Percentiles rank a stretch among this genome's conserved stretches.
Conservation (phyloP, 2,113 vertebrate species). For the Eudorcas thomsonii region DNA sequence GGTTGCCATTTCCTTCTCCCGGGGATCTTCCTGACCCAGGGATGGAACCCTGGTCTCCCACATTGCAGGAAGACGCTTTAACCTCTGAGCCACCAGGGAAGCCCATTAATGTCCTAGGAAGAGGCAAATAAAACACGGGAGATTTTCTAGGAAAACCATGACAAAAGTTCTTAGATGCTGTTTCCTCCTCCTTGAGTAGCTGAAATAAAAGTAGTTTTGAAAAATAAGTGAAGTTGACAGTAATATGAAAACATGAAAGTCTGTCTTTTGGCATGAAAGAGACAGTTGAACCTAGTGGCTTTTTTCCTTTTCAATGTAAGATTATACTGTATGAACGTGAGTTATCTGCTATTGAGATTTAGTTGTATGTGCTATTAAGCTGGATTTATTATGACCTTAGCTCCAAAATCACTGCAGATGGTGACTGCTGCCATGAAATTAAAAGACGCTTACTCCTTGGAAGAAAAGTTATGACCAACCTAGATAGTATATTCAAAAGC, state of each 20-base stretch:
- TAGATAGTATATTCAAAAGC: too few species aligned
- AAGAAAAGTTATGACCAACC: too few species aligned
- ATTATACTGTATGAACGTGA: neutral
- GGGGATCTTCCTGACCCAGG: too few species aligned
- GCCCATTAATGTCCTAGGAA: neutral
- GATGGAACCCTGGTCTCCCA: too few species aligned
- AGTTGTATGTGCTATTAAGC: slow-evolving; percentile 53
- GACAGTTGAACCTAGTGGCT: neutral
- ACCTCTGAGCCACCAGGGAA: too few species aligned
- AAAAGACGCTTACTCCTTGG: too few species aligned
- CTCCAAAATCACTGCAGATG: too few species aligned
- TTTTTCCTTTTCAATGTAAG: neutral
- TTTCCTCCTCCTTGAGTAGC: neutral
- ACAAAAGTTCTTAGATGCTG: neutral
- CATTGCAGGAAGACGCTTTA: too few species aligned
- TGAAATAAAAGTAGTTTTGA: neutral
- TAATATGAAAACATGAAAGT: slow-evolving; percentile 23
- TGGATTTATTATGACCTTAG: slow-evolving; percentile 64
- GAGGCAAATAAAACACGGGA: neutral
- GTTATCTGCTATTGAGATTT: neutral
- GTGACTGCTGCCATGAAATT: too few species aligned
- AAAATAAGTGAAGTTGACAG: neutral
- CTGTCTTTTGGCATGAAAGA: slow-evolving; percentile 1
- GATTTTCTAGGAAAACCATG: neutral
- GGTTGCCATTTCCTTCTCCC: too few species aligned